Evolutionary conservation across 2,113 vertebrate genomes (phyloP), one percentile per base, ranked within the genome.

Genomic region (Pandion haliaetus): DNA sequence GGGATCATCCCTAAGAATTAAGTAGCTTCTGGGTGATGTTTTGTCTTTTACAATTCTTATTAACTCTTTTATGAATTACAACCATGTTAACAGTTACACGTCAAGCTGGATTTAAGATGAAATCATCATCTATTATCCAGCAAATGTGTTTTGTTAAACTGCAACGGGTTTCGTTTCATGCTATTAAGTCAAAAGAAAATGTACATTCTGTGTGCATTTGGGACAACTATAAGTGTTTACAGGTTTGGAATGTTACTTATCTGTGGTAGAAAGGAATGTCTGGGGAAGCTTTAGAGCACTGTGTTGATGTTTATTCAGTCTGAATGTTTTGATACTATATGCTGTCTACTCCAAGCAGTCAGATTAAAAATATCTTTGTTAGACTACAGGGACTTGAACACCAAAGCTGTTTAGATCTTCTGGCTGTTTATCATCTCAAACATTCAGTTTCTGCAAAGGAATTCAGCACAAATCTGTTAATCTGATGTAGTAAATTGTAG

Each of bases 401-500:
- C 57, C 77, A 83, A 91, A 96, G 92, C 71, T 91, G 31, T 96
- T 96, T 78, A 88, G 73, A 82, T 90, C 80, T 86, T 74, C 80
- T 88, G 80, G 18, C 67, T 87, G 45, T 71, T 88, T 69, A 71
- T 93, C 24, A 83, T 80, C 85, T 93, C 87, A 91, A 74, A 86
- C 42, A 71, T 90, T 89, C 82, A 86, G 62, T 96, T 98, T 95
- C 88, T 93, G 87, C 92, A 96, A 95, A 92, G 94, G 44, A 81
- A 86, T 97, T 86, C 83, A 87, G 82, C 74, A 88, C 54, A 96
- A 80, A 97, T 96, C 90, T 97, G 84, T 96, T 98, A 93, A 97
- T 98, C 97, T 97, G 94, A 52, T 94, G 81, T 88, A 90, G 67
- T 96, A 95, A 97, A 96, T 97, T 96, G 87, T 38, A 88, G 76